Conservation (phyloP, 2,888 invertebrate genomes). For the Microctonus brassicae region DNA sequence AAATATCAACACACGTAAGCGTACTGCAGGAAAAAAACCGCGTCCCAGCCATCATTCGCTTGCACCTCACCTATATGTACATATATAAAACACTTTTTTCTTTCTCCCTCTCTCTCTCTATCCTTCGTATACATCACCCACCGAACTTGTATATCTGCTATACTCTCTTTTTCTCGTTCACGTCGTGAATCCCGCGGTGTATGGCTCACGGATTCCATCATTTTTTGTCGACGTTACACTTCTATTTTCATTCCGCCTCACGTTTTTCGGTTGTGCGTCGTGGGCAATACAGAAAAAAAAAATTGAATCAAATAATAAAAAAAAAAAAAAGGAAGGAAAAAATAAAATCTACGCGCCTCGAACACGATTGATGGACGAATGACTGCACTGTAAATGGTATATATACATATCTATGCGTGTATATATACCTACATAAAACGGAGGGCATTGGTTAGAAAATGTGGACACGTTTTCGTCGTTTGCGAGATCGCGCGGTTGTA, state of each 20-base stretch:
- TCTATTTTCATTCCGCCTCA: slow-evolving; percentile 64
- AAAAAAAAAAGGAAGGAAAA: slow-evolving; percentile 33
- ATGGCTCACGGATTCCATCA: slow-evolving; percentile 59
- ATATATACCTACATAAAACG: slow-evolving; percentile 28
- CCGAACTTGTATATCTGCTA: not conserved
- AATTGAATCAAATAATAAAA: slow-evolving; percentile 40
- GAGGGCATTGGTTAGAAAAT: slow-evolving; percentile 44
- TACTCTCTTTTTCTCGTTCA: slow-evolving; percentile 24
- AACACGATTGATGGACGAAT: slow-evolving; percentile 57
- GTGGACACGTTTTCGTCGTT: slow-evolving; percentile 36
- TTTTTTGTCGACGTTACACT: slow-evolving; percentile 63
- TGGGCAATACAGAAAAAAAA: slow-evolving; percentile 29
- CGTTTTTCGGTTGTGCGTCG: slow-evolving; percentile 52
- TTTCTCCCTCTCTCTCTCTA: slow-evolving; percentile 3
- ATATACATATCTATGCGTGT: not conserved
- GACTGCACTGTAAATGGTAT: not conserved
- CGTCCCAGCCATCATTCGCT: not conserved
- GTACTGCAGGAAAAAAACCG: not conserved
- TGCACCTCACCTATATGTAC: not conserved
- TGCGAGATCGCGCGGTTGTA: slow-evolving; percentile 25
- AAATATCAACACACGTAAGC: slow-evolving; percentile 1
- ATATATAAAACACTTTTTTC: not conserved
- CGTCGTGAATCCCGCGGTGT: slow-evolving; percentile 53
- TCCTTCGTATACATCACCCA: too few relatives aligned
- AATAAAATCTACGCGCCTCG: slow-evolving; percentile 57